Evolutionary conservation across 2,113 vertebrate genomes (phyloP).

Genomic region (Eptesicus fuscus): DNA sequence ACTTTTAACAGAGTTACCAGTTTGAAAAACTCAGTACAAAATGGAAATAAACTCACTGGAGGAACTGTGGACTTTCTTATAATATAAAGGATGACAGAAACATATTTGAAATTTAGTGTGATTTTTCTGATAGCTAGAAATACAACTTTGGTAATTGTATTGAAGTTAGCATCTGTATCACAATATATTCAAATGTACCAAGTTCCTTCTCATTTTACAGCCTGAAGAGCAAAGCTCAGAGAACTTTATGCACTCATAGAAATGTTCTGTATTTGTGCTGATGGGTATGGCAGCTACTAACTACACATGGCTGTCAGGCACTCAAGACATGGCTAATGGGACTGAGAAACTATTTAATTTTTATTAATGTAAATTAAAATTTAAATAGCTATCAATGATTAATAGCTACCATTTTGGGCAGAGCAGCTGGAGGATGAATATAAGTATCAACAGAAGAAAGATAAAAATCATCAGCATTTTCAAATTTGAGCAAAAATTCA

Average conservation of each 20-base stretch:
- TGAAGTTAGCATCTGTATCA: neutral
- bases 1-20: neutral
- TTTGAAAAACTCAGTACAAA: neutral
- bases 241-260: neutral
- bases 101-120: conserved; percentile 38
- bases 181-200: neutral
- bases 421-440: neutral
- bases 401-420: neutral
- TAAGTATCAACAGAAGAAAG: neutral
- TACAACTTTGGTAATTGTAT: neutral
- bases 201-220: neutral
- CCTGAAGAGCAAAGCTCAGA: neutral
- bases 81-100: conserved; percentile 16
- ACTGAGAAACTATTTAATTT: neutral
- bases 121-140: conserved; percentile 12
- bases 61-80: neutral
- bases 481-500: neutral
- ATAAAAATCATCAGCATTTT: neutral
- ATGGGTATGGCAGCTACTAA: neutral
- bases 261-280: neutral
- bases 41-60: conserved; percentile 8
- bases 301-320: neutral
- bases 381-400: neutral
- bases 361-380: conserved; percentile 29
- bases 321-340: neutral